Evolutionary conservation across 2,797 vertebrate genomes (phyloP).

Genomic region (Oreochromis mossambicus): DNA sequence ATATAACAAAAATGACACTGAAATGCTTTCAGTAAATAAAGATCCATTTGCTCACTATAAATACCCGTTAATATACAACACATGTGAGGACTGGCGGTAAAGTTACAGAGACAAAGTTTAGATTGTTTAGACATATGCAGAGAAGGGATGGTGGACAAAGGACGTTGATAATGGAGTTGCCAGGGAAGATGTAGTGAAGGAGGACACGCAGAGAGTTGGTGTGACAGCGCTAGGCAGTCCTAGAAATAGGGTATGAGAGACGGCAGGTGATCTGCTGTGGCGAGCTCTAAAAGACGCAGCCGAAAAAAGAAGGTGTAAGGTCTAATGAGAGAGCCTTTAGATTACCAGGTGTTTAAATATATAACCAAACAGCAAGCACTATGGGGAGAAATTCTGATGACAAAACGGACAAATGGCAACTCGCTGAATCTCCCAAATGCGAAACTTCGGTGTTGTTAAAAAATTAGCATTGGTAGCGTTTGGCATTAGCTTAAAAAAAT

Average conservation of each 20-base stretch:
- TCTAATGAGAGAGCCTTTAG: not conserved
- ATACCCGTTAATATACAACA: not conserved
- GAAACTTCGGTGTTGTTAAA: not conserved
- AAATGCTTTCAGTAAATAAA: not conserved
- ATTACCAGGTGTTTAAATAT: not conserved
- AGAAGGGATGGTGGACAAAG: not conserved
- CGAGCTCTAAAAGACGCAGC: not conserved
- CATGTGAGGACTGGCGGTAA: not conserved
- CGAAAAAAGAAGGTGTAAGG: not conserved
- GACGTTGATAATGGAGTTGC: not conserved
- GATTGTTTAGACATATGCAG: not conserved
- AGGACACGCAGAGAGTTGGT: not conserved
- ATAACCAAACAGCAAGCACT: not conserved
- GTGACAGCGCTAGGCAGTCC: accelerated
- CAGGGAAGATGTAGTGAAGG: not conserved
- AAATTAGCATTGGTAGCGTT: not conserved
- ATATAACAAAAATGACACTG: accelerated
- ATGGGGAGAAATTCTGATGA: no score
- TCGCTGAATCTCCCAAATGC: accelerated
- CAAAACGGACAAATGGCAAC: not conserved
- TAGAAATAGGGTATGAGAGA: accelerated
- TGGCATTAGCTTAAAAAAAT: not conserved
- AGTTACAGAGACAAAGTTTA: not conserved
- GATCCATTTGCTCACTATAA: not conserved
- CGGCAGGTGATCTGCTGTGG: not conserved